These are phyloP conservation scores for Caradrina clavipalpis DNA, from an alignment of 2,888 invertebrate genomes.

Conservation along the genomic window DNA sequence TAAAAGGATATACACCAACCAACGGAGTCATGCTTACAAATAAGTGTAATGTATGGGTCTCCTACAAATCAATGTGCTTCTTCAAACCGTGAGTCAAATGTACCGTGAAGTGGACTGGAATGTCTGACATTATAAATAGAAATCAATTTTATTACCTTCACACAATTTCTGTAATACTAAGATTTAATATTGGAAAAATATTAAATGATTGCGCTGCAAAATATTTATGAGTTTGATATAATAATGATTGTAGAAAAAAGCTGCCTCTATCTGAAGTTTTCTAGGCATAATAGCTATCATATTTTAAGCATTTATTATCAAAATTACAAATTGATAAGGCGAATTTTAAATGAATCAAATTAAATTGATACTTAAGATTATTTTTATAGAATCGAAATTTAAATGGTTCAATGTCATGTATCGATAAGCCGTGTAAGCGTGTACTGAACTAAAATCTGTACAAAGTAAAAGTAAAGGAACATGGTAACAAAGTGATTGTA, in stretches of 20 bases:
- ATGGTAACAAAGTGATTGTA: constrained; percentile 64
- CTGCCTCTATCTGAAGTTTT: constrained; percentile 48
- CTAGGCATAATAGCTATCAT: constrained; percentile 51
- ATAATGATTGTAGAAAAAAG: constrained; percentile 59
- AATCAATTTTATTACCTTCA: constrained; percentile 35
- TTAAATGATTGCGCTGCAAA: constrained; percentile 61
- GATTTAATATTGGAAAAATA: constrained; percentile 53
- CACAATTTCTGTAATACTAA: constrained; percentile 58
- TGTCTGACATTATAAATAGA: constrained; percentile 29
- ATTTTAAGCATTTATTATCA: constrained; percentile 53
- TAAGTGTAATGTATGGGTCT: constrained; percentile 61
- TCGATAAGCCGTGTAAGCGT: constrained; percentile 84
- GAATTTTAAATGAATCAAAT: constrained; percentile 42
- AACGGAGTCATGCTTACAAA: constrained; percentile 76
- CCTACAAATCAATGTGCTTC: constrained; percentile 63
- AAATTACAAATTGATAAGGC: constrained; percentile 55
- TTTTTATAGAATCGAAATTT: constrained; percentile 53
- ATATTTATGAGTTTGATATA: constrained; percentile 57
- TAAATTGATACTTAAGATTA: constrained; percentile 47
- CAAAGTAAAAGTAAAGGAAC: constrained; percentile 59
- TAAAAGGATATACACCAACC: constrained; percentile 72
- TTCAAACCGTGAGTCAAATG: constrained; percentile 50
- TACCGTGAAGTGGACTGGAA: constrained; percentile 46
- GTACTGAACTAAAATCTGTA: constrained; percentile 68
- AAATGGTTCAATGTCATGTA: constrained; percentile 61